Conservation (phyloP, 2,113 vertebrate genomes). For the Shinisaurus crocodilurus region DNA sequence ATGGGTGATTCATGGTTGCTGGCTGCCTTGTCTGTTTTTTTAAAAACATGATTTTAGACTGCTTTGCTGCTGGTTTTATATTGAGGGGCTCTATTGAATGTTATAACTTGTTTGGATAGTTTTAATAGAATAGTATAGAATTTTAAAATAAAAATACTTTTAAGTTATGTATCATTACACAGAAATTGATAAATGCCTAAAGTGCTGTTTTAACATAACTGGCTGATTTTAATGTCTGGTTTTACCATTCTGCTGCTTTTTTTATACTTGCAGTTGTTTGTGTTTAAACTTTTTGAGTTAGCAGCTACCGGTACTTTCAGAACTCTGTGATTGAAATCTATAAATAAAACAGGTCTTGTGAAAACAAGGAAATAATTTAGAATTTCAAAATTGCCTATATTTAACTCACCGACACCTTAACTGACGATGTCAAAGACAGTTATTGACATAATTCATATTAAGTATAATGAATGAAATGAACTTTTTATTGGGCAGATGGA, state of each 20-base stretch:
- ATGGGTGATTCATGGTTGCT: background rate
- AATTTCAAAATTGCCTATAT: background rate
- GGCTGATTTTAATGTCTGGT: background rate
- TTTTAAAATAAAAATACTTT: background rate
- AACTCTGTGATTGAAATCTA: background rate
- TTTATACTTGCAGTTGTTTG: background rate
- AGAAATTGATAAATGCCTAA: background rate
- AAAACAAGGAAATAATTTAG: background rate
- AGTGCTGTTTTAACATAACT: background rate
- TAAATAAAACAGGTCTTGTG: background rate
- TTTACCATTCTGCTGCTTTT: background rate
- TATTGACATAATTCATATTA: too few species aligned
- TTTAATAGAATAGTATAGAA: background rate
- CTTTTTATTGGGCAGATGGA: slow-evolving; percentile 56
- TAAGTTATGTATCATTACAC: background rate
- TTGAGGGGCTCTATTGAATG: background rate
- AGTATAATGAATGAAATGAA: too few species aligned
- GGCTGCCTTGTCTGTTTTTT: background rate
- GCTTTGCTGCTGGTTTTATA: background rate
- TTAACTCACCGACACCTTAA: background rate
- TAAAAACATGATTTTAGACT: background rate
- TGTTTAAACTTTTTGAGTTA: background rate
- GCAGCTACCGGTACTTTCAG: background rate
- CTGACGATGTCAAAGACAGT: too few species aligned
- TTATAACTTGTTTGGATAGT: background rate